Conservation (phyloP, 2,888 invertebrate genomes). For the Drosophila picticornis region DNA sequence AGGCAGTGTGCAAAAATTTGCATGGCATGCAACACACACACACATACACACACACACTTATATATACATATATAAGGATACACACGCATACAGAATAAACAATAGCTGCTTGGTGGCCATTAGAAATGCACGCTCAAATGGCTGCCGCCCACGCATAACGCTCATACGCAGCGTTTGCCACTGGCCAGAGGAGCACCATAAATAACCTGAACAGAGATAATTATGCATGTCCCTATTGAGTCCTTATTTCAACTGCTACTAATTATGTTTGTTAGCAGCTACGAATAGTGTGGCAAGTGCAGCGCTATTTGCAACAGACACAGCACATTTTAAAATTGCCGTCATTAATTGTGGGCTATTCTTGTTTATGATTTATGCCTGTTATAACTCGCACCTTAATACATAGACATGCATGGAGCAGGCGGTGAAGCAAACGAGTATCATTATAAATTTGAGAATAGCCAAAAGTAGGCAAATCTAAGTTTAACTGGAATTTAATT, state of each 20-base stretch:
- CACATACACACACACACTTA: slow-evolving; percentile 8
- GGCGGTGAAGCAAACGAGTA: neutral
- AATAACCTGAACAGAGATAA: slow-evolving; percentile 71
- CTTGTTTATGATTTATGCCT: slow-evolving; percentile 63
- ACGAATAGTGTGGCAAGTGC: slow-evolving; percentile 19
- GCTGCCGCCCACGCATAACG: slow-evolving; percentile 73
- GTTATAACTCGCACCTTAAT: slow-evolving; percentile 5
- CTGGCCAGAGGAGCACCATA: slow-evolving; percentile 49
- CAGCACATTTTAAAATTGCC: slow-evolving; percentile 49
- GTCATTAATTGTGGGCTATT: slow-evolving; percentile 64
- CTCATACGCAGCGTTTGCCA: slow-evolving; percentile 71
- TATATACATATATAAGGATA: slow-evolving; percentile 2
- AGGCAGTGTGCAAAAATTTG: slow-evolving; percentile 79
- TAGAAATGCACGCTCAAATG: slow-evolving; percentile 77
- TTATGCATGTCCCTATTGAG: slow-evolving; percentile 57
- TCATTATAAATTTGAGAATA: neutral
- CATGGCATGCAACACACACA: slow-evolving; percentile 53
- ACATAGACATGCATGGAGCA: neutral
- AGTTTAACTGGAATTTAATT: neutral
- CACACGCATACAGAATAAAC: slow-evolving; percentile 25
- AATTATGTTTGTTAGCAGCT: slow-evolving; percentile 54
- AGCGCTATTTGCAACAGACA: slow-evolving; percentile 23
- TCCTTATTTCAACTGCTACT: slow-evolving; percentile 37
- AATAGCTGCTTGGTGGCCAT: slow-evolving; percentile 46
- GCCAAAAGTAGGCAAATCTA: neutral